Evolutionary conservation across 2,888 invertebrate genomes (phyloP).

Genomic region (Phyto melanocephala): DNA sequence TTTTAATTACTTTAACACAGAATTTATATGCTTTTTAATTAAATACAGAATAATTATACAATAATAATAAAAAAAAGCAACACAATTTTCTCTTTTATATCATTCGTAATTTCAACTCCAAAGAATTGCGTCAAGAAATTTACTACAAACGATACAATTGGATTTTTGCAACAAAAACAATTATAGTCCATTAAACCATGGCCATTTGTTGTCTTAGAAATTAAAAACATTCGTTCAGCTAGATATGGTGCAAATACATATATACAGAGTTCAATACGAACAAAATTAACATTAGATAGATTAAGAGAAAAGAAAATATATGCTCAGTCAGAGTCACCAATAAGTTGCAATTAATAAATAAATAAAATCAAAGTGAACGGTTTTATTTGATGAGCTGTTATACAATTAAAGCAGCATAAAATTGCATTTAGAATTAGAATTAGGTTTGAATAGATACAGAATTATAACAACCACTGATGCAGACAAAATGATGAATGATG

Average conservation of each 20-base stretch:
- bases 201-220: slow-evolving; percentile 13
- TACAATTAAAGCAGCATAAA: slow-evolving; percentile 56
- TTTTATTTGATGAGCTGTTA: slow-evolving; percentile 41
- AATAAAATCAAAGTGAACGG: slow-evolving; percentile 16
- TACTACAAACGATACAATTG: slow-evolving; percentile 29
- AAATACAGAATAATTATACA: neutral
- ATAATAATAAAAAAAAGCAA: too few relatives aligned
- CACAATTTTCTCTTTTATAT: slow-evolving; percentile 21
- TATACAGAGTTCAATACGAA: too few relatives aligned
- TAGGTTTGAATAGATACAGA: neutral
- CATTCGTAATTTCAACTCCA: slow-evolving; percentile 5
- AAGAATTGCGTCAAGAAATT: slow-evolving; percentile 28
- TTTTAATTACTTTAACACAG: slow-evolving; percentile 46
- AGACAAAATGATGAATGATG: slow-evolving; percentile 25
- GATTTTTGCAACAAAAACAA: slow-evolving; percentile 37
- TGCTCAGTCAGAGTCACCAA: slow-evolving; percentile 9
- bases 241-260: too few relatives aligned
- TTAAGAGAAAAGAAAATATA: neutral
- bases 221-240: neutral
- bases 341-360: neutral
- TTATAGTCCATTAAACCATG: slow-evolving; percentile 43
- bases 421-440: slow-evolving; percentile 49
- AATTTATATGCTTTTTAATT: slow-evolving; percentile 31
- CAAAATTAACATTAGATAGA: neutral
- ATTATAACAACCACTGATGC: slow-evolving; percentile 4